phyloP scores from a whole-genome alignment of 2,113 vertebrate species.

The Tetraodon nigroviridis region DNA sequence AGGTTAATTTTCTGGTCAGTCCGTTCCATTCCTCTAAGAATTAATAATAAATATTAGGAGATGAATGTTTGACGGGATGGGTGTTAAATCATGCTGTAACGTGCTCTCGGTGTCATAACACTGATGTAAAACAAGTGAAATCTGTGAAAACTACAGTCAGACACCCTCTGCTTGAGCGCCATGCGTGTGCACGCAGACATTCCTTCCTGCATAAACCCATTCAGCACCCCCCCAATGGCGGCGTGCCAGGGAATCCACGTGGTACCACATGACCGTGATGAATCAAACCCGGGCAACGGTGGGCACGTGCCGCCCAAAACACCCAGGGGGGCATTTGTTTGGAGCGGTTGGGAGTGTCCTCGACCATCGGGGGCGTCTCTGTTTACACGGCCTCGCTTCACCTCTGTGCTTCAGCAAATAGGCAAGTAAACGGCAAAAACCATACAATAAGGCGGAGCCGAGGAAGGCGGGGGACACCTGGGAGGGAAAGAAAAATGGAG shows the following conservation, averaged over 20 bases:
- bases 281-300: slow-evolving; percentile 26
- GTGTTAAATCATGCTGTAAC: slow-evolving; percentile 7
- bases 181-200: neutral
- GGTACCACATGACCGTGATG: slow-evolving; percentile 31
- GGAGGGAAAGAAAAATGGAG: neutral
- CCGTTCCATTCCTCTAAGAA: slow-evolving; percentile 1
- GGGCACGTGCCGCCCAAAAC: slow-evolving; percentile 34
- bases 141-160: slow-evolving; percentile 10
- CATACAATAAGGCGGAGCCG: slow-evolving; percentile 13
- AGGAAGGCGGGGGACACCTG: too few relatives aligned
- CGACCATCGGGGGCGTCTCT: slow-evolving; percentile 19
- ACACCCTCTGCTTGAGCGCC: neutral
- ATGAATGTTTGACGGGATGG: slow-evolving; percentile 30
- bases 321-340: neutral
- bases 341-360: slow-evolving; percentile 11
- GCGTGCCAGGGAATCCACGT: slow-evolving; percentile 35
- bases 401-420: slow-evolving; percentile 21
- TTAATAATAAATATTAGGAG: slow-evolving; percentile 21
- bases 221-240: slow-evolving; percentile 22
- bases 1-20: too few relatives aligned
- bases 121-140: slow-evolving; percentile 24
- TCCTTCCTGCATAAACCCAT: slow-evolving; percentile 6
- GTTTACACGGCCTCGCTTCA: slow-evolving; percentile 30
- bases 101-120: slow-evolving; percentile 1
- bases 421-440: slow-evolving; percentile 15